Conservation (phyloP, 2,113 vertebrate genomes). For the Egretta garzetta region DNA sequence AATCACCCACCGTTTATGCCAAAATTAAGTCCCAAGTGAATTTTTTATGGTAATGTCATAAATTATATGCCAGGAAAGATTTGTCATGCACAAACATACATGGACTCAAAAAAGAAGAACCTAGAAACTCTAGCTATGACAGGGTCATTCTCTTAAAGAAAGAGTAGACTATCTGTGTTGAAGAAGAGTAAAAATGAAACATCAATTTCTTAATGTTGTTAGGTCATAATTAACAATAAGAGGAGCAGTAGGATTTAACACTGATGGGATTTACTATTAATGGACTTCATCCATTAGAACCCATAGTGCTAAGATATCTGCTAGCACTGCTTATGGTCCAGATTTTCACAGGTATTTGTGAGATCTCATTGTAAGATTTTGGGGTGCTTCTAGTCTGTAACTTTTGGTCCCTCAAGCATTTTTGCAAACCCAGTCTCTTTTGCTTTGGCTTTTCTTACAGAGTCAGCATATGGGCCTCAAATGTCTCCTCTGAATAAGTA, state of each 20-base stretch:
- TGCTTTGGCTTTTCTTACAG: neutral
- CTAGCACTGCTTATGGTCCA: neutral
- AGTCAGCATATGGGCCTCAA: neutral
- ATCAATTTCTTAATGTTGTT: neutral
- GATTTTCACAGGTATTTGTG: neutral
- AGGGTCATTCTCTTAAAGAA: neutral
- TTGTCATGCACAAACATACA: neutral
- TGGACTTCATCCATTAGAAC: neutral
- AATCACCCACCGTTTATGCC: neutral
- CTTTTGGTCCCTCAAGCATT: neutral
- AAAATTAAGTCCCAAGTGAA: neutral
- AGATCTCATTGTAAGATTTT: neutral
- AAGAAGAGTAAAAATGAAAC: neutral
- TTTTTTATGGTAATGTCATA: neutral
- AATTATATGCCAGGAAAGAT: neutral
- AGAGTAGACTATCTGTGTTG: neutral
- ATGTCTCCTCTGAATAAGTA: neutral
- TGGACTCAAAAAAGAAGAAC: neutral
- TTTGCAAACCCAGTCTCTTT: neutral
- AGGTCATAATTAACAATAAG: neutral
- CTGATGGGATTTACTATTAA: neutral
- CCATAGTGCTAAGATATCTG: neutral
- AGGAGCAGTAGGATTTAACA: neutral
- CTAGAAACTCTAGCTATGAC: neutral
- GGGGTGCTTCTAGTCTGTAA: neutral